Evolutionary conservation across 2,797 vertebrate species (phyloP), one percentile per base, ranked within the genome.

Genomic region (Allobates femoralis): DNA sequence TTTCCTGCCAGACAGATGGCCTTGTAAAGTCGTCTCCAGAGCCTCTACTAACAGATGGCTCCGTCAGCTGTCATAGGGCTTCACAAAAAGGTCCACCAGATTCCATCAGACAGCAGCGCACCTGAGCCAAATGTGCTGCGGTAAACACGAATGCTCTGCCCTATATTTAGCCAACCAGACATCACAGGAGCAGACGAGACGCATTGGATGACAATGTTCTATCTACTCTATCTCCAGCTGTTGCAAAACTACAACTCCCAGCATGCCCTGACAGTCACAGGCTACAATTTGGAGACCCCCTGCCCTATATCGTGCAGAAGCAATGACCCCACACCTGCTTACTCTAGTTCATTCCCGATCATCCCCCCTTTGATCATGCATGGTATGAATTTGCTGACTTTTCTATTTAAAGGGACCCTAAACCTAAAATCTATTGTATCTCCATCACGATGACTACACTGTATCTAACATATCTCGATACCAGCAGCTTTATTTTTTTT

Each of bases 1-100:
- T 23, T 37, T 16, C 30, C n/a, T 11, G 32, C 64, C 64, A 58
- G 51, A 71, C 64, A 71, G 80, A 82, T 82, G 80, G 80, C 34
- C 46, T 53, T 34, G 62, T 14, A 4, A n/a, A 10, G 19, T n/a
- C 1, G 66, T 56, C 80, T 82, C 66, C 53, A 34, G 80, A 56
- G 66, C 51, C 28, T 37, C 51, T 6, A 5, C 6, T 7, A 32
- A 51, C 80, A 82, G 80, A 82, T 82, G 80, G 80, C 21, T 34
- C 32, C 3, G 50, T 30, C 46, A 81, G 28, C 64, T 55, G 79
- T 81, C 79, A 79, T 79, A 62, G 77, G 56, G 41, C 32, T 14
- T 46, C 21, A 64, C 34, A 46, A 28, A 19, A 62, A 37, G 78
- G 7, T 71, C 18, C 77, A 60, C 58, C 32, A 80, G 78, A 64